These are phyloP conservation scores for Temnopleurus reevesii DNA, from an alignment of 53 echinoderm and acorn worm species.

Conservation along the genomic window DNA sequence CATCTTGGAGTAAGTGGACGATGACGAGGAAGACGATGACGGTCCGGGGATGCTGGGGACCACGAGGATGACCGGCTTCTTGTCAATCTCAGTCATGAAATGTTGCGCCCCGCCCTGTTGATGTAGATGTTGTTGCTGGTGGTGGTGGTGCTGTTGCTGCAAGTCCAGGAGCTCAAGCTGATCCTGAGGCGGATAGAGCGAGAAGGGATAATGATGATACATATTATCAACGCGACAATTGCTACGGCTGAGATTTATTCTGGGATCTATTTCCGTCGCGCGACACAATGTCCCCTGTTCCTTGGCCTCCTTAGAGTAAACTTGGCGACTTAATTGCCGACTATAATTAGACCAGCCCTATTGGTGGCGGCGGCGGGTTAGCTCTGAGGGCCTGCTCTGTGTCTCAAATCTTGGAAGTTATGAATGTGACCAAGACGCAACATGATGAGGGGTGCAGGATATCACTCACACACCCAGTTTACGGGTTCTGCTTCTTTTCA, in stretches of 20 bases:
- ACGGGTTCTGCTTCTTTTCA: background rate
- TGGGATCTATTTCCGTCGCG: background rate
- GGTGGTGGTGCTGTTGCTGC: constrained; percentile 53
- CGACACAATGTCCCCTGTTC: background rate
- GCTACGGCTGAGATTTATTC: background rate
- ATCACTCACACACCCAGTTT: constrained; percentile 6
- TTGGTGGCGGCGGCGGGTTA: background rate
- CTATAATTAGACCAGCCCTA: constrained; percentile 1
- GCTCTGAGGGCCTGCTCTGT: background rate
- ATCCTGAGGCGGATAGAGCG: constrained; percentile 55
- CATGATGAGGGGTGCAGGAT: constrained; percentile 27
- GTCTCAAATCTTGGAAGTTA: constrained; percentile 19
- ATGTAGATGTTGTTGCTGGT: constrained; percentile 9
- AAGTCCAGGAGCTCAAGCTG: constrained; percentile 48
- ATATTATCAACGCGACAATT: constrained; percentile 10
- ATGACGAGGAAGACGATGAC: background rate
- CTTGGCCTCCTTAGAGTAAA: constrained; percentile 17
- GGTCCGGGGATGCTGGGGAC: constrained; percentile 55
- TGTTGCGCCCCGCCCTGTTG: constrained; percentile 30
- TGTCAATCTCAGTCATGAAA: constrained; percentile 54
- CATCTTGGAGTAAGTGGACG: background rate
- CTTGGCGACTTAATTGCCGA: constrained; percentile 31
- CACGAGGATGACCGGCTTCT: constrained; percentile 58
- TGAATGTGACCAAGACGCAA: constrained; percentile 20
- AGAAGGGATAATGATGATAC: constrained; percentile 55